These are phyloP conservation scores for Drosophila pruinosa DNA, from an alignment of 1,140 invertebrate species.

Conservation along the genomic window DNA sequence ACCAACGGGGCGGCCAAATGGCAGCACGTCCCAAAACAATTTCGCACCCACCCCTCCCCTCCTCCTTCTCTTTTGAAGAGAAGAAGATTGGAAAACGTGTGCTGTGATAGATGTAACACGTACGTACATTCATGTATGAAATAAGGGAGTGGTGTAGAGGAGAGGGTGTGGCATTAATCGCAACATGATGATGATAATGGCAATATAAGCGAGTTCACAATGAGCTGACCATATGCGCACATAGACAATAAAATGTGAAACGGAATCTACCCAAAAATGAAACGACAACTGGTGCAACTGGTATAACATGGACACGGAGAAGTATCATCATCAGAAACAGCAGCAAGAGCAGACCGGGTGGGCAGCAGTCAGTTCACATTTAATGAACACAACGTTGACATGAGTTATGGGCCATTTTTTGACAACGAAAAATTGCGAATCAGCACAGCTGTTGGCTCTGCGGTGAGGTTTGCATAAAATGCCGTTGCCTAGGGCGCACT, in stretches of 20 bases:
- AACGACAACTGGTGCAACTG: constrained; percentile 27
- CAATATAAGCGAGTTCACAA: constrained; percentile 59
- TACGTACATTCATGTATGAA: constrained; percentile 7
- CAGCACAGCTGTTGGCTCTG: constrained; percentile 62
- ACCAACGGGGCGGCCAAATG: constrained; percentile 19
- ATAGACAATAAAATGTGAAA: constrained; percentile 65
- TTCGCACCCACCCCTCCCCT: constrained; percentile 17
- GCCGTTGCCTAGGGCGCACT: not conserved
- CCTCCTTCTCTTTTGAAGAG: too few relatives aligned
- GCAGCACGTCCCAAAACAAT: constrained; percentile 45
- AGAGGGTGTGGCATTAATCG: constrained; percentile 59
- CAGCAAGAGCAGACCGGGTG: not conserved
- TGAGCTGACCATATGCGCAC: constrained; percentile 71
- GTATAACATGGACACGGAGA: constrained; percentile 13
- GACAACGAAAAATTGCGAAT: constrained; percentile 68
- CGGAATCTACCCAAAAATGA: not conserved
- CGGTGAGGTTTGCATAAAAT: constrained; percentile 7
- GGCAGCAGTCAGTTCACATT: constrained; percentile 46
- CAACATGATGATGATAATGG: constrained; percentile 67
- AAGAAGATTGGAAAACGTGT: constrained; percentile 18
- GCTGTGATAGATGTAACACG: constrained; percentile 47
- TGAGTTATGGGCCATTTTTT: constrained; percentile 63
- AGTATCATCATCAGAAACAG: too few relatives aligned
- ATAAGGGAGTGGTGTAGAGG: not conserved
- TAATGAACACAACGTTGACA: constrained; percentile 72